Evolutionary conservation across 2,113 vertebrate species (phyloP), one percentile per base, ranked within the genome.

Genomic region (Corydoras maculifer): DNA sequence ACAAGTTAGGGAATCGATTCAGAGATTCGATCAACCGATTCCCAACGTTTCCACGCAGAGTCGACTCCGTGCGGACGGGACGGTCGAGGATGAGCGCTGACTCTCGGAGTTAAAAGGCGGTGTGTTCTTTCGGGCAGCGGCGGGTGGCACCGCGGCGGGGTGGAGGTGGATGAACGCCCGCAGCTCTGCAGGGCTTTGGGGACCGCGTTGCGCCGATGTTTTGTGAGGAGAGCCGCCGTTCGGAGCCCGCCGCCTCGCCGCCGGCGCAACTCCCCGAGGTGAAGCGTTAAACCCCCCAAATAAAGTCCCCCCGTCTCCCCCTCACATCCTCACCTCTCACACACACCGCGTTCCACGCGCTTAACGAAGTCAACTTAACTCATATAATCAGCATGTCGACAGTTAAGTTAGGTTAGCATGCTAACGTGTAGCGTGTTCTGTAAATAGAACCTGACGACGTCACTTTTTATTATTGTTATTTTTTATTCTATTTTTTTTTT

Each of bases 151-250:
- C 18, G 18, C 18, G 18, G 18, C 18, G 18, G 18, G 18, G 18
- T 25, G 18, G 18, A 25, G 18, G 18, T 3, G 30, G 49, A 10
- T 31, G 55, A 75, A 11, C 51, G 14, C 8, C 6, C 51, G 74
- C 67, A 70, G 77, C 12, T 68, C 90, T 90, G 90, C 88, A 90
- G 81, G 88, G 88, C 87, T 74, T 79, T 65, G 77, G 83, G 9
- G 81, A 70, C 57, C 78, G 73, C 62, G 70, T 72, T 25, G 30
- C 74, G 6, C 2, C 65, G 73, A 72, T 25, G 18, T 25, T 55
- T 49, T 68, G 65, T 5, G 80, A 81, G 57, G 82, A 85, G 25
- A 68, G 74, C 1, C 55, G 14, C 74, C n/a, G 63, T 12, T 30
- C 60, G 15, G 68, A 67, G 18, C 43, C 9, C 55, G 58, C 64